Evolutionary conservation across 2,113 vertebrate species (phyloP).

Genomic region (Chionis minor): DNA sequence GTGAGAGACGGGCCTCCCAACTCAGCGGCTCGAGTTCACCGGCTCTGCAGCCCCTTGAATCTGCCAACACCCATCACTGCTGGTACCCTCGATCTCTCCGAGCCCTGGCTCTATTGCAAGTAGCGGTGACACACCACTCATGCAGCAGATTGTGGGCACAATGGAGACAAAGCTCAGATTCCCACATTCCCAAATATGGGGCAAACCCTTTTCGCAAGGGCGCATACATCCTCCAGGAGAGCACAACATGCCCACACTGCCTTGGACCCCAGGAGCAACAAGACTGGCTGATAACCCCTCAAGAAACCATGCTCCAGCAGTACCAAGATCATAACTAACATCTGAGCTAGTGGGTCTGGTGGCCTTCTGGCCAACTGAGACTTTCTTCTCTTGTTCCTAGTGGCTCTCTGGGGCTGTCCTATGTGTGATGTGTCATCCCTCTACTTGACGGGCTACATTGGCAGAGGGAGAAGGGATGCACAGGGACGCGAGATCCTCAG

Average conservation of each 20-base stretch:
- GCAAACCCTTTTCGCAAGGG: neutral
- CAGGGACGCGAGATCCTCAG: neutral
- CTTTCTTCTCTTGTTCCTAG: neutral
- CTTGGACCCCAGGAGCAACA: neutral
- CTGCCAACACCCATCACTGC: neutral
- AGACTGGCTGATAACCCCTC: neutral
- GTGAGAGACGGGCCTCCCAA: neutral
- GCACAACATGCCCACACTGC: neutral
- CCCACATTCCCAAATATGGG: neutral
- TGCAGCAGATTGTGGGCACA: neutral
- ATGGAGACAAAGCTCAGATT: neutral
- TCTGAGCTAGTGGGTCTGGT: neutral
- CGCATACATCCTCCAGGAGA: too few species aligned
- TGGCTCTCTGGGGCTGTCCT: too few species aligned
- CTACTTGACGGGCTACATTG: too few species aligned
- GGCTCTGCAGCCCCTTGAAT: neutral
- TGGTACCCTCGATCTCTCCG: neutral
- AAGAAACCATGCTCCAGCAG: neutral
- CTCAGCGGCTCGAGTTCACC: neutral
- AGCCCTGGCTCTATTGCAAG: neutral
- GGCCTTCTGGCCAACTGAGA: neutral
- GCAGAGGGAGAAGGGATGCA: neutral
- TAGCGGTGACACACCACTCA: neutral
- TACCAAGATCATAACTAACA: neutral
- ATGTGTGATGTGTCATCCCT: rapidly evolving